Conservation (phyloP, 2,113 vertebrate genomes). For the Sula dactylatra region DNA sequence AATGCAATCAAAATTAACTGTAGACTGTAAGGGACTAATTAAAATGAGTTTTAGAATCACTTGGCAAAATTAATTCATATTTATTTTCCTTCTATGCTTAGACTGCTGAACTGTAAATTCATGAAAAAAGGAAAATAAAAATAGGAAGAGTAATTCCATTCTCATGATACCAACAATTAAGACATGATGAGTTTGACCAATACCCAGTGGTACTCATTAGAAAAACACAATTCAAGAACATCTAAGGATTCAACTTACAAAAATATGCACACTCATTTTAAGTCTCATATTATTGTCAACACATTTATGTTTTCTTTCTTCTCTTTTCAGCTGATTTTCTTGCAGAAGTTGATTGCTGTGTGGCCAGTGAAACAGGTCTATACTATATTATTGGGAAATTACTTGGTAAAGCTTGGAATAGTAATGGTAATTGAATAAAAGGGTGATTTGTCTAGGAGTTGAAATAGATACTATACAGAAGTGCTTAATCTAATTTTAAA, state of each 20-base stretch:
- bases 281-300: background rate
- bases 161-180: slow-evolving; percentile 8
- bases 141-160: slow-evolving; percentile 2
- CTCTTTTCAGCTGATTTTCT: background rate
- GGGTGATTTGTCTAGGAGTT: slow-evolving; percentile 29
- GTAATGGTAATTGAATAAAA: slow-evolving; percentile 46
- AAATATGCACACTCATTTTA: background rate
- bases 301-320: background rate
- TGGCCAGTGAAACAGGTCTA: background rate
- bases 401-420: background rate
- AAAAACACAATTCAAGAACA: slow-evolving; percentile 22
- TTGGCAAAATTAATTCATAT: slow-evolving; percentile 45
- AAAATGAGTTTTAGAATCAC: slow-evolving; percentile 33
- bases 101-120: slow-evolving; percentile 34
- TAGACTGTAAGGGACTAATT: slow-evolving; percentile 37
- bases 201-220: slow-evolving; percentile 13
- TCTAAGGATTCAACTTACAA: background rate
- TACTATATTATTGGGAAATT: background rate
- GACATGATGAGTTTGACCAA: background rate
- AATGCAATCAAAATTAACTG: slow-evolving; percentile 32
- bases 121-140: slow-evolving; percentile 38
- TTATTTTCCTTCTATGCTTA: slow-evolving; percentile 31
- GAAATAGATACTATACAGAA: slow-evolving; percentile 28
- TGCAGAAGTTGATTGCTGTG: background rate
- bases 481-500: slow-evolving; percentile 44